Conservation (phyloP, 2,113 vertebrate genomes). For the Isichthys henryi region DNA sequence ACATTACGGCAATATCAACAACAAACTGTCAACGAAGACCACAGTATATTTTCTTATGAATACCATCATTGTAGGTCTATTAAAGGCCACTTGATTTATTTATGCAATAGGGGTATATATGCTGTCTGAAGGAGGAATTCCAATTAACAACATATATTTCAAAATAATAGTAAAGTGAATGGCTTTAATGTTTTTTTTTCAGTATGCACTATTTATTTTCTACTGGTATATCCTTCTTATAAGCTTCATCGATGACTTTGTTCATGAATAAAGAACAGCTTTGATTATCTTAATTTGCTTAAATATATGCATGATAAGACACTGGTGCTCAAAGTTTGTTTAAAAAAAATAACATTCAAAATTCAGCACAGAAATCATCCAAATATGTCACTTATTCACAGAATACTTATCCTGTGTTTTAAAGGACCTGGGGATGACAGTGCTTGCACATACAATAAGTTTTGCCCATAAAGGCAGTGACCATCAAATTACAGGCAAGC, state of each 20-base stretch:
- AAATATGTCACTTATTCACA: not conserved
- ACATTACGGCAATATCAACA: not conserved
- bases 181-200: not conserved
- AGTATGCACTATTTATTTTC: not conserved
- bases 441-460: not conserved
- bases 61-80: not conserved
- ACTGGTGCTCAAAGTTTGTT: not conserved
- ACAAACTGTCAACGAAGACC: not conserved
- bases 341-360: not conserved
- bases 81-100: not conserved
- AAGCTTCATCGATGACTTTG: not conserved
- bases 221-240: not conserved
- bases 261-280: not conserved
- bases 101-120: not conserved
- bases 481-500: not conserved
- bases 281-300: not conserved
- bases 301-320: not conserved
- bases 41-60: not conserved
- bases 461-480: not conserved
- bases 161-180: not conserved
- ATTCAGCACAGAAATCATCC: not conserved
- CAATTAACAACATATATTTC: not conserved
- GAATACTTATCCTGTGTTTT: not conserved
- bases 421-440: not conserved
- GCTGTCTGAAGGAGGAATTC: not conserved